phyloP scores from a whole-genome alignment of 2,113 vertebrate species.

The Trichomycterus rosablanca region DNA sequence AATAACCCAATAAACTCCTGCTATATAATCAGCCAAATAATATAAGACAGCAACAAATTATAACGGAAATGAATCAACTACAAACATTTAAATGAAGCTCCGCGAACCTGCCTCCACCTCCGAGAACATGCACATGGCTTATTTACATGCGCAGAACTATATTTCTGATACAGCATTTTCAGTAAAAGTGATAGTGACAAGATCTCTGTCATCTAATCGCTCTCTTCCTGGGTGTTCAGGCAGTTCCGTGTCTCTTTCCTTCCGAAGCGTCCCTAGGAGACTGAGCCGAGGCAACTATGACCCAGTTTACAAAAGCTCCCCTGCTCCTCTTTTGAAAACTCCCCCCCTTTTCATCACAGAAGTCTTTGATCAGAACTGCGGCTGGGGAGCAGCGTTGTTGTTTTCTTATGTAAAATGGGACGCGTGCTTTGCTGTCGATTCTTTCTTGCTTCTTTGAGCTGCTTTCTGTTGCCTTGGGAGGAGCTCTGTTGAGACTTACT shows the following conservation, averaged over 20 bases:
- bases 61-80: slow-evolving; percentile 3
- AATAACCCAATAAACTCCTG: too few species aligned
- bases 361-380: slow-evolving; percentile 59
- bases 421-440: slow-evolving; percentile 43
- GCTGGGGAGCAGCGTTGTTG: slow-evolving; percentile 60
- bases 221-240: slow-evolving; percentile 47
- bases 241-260: slow-evolving; percentile 26
- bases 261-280: slow-evolving; percentile 34
- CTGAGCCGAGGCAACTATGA: slow-evolving; percentile 53
- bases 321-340: slow-evolving; percentile 51
- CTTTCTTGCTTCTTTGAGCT: slow-evolving; percentile 51
- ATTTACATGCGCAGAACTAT: slow-evolving; percentile 39
- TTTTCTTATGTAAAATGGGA: slow-evolving; percentile 60
- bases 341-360: slow-evolving; percentile 46
- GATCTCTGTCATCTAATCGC: slow-evolving; percentile 44
- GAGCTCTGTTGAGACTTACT: slow-evolving; percentile 37
- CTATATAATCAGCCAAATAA: too few species aligned
- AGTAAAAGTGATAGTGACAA: slow-evolving; percentile 16
- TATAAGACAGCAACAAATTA: background rate
- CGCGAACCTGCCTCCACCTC: too few species aligned
- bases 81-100: background rate
- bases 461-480: slow-evolving; percentile 42
- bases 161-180: slow-evolving; percentile 46
- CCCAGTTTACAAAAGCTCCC: slow-evolving; percentile 59
- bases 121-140: slow-evolving; percentile 6